Conservation (phyloP, 2,888 invertebrate species). For the Coenonympha glycerion region DNA sequence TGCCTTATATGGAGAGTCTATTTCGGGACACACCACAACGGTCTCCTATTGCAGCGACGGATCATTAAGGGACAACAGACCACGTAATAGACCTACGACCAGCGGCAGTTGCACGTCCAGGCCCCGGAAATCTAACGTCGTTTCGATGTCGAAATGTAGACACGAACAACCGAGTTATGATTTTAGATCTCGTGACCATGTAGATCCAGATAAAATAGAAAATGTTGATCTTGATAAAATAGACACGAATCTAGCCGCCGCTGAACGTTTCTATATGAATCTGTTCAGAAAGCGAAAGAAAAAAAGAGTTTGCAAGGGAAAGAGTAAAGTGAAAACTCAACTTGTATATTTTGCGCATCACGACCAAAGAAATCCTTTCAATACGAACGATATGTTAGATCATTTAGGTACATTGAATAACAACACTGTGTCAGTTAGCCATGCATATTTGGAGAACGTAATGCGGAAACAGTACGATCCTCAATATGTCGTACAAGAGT, state of each 20-base stretch:
- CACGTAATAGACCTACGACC: constrained; percentile 2
- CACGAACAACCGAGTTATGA: constrained; percentile 4
- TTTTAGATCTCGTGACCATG: constrained; percentile 4
- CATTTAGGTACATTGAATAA: background rate
- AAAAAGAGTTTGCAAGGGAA: constrained; percentile 27
- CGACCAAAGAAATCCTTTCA: constrained; percentile 36
- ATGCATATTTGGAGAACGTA: constrained; percentile 39
- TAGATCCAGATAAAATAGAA: background rate
- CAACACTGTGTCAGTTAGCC: constrained; percentile 10
- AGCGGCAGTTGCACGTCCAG: constrained; percentile 19
- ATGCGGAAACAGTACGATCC: constrained; percentile 49
- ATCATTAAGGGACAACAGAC: constrained; percentile 1
- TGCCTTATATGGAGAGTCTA: constrained; percentile 5
- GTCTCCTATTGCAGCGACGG: constrained; percentile 11
- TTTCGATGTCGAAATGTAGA: constrained; percentile 8
- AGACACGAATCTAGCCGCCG: background rate
- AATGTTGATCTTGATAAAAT: background rate
- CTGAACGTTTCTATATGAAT: constrained; percentile 23
- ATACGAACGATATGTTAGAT: constrained; percentile 7
- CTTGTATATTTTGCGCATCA: constrained; percentile 46
- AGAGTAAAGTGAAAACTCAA: constrained; percentile 35
- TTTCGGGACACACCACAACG: constrained; percentile 9
- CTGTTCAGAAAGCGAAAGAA: constrained; percentile 36
- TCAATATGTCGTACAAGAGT: constrained; percentile 33
- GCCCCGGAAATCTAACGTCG: constrained; percentile 22